phyloP scores from a whole-genome alignment of 2,888 invertebrate genomes.

The Mesoligia furuncula region DNA sequence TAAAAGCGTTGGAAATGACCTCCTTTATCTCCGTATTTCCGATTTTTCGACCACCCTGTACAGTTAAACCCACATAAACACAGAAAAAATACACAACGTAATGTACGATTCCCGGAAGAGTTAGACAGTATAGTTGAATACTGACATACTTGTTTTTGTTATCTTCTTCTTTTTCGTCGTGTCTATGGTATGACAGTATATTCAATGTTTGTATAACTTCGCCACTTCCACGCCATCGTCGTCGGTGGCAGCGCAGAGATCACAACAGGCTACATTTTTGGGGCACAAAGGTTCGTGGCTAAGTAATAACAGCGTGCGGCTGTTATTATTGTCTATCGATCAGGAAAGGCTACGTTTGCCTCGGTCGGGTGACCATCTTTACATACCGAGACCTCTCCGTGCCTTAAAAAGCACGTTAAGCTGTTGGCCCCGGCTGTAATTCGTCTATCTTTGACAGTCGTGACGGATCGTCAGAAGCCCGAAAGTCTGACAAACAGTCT shows the following conservation, averaged over 20 bases:
- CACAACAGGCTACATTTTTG: no score
- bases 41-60: no score
- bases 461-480: neutral
- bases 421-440: no score
- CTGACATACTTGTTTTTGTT: no score
- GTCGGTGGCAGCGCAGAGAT: no score
- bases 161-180: neutral
- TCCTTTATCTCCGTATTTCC: no score
- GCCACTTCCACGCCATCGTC: no score
- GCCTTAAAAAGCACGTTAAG: neutral
- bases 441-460: neutral
- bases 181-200: neutral
- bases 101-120: slow-evolving; percentile 14
- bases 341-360: neutral
- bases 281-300: no score
- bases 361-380: neutral
- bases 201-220: no score
- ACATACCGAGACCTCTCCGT: neutral
- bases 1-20: no score
- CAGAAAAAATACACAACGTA: slow-evolving; percentile 22
- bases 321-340: neutral
- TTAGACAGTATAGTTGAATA: neutral
- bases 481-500: neutral
- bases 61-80: slow-evolving; percentile 29
- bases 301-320: no score